Conservation (phyloP, 2,113 vertebrate species). For the Macquaria australasica region DNA sequence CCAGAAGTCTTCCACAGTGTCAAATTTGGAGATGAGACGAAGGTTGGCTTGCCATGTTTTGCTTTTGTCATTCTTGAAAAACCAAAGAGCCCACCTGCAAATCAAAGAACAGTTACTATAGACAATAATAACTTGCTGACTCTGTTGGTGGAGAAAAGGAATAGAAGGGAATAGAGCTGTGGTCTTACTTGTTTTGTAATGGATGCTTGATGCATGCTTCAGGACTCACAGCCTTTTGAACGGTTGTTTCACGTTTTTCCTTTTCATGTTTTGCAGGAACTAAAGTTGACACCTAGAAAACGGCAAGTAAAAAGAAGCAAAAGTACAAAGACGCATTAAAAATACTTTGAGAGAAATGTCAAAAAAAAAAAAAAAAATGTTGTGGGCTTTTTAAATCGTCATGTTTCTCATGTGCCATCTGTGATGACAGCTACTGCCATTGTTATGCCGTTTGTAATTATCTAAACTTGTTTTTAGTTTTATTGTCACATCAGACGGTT, state of each 20-base stretch:
- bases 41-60: constrained; percentile 99
- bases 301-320: background rate
- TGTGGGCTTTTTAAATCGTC: background rate
- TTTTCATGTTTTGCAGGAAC: constrained; percentile 89
- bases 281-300: constrained; percentile 88
- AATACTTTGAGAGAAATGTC: background rate
- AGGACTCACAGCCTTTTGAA: constrained; percentile 89
- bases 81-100: constrained; percentile 98
- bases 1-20: constrained; percentile 99
- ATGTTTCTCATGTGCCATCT: background rate
- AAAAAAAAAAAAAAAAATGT: background rate
- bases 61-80: constrained; percentile 99
- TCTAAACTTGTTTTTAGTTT: background rate
- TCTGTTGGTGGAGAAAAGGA: too few relatives aligned
- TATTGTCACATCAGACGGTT: background rate
- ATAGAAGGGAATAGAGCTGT: rapidly evolving
- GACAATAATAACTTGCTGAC: background rate
- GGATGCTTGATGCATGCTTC: constrained; percentile 97
- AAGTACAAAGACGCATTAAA: background rate
- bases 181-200: constrained; percentile 93
- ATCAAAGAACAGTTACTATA: constrained; percentile 8
- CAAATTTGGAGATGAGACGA: constrained; percentile 97
- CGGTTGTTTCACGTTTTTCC: constrained; percentile 86
- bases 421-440: background rate
- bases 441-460: background rate